Conservation (phyloP, 1,140 invertebrate genomes). For the Melanaphis sacchari region DNA sequence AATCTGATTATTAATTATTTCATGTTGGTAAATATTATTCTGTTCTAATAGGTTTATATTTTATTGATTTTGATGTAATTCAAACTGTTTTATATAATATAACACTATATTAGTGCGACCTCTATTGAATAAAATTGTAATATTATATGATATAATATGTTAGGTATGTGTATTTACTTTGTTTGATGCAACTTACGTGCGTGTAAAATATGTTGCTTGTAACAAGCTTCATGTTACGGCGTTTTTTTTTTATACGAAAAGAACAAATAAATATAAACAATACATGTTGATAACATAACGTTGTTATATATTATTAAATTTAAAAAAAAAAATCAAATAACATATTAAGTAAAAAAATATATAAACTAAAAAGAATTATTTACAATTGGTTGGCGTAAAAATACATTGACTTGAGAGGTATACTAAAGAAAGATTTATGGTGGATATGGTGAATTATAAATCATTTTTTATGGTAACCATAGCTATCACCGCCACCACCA, state of each 20-base stretch:
- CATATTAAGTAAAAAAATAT: constrained; percentile 18
- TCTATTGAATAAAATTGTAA: neutral
- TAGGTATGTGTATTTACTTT: neutral
- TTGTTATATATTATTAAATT: neutral
- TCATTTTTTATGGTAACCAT: constrained; percentile 52
- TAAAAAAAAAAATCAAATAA: constrained; percentile 14
- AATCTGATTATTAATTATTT: neutral
- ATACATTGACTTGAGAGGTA: constrained; percentile 27
- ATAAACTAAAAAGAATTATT: constrained; percentile 22
- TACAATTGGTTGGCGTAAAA: constrained; percentile 14
- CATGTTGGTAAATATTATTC: neutral
- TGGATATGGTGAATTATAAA: neutral
- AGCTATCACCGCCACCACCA: neutral
- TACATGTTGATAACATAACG: neutral
- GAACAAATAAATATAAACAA: neutral
- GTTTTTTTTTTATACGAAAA: neutral
- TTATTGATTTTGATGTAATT: neutral
- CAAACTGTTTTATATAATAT: neutral
- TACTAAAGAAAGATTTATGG: neutral
- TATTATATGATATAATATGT: no score
- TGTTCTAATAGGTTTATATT: no score
- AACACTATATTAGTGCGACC: neutral
- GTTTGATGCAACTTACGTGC: neutral
- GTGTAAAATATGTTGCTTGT: neutral
- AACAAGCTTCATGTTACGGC: neutral